Conservation (phyloP, 2,888 invertebrate genomes). For the Lysandra coridon region DNA sequence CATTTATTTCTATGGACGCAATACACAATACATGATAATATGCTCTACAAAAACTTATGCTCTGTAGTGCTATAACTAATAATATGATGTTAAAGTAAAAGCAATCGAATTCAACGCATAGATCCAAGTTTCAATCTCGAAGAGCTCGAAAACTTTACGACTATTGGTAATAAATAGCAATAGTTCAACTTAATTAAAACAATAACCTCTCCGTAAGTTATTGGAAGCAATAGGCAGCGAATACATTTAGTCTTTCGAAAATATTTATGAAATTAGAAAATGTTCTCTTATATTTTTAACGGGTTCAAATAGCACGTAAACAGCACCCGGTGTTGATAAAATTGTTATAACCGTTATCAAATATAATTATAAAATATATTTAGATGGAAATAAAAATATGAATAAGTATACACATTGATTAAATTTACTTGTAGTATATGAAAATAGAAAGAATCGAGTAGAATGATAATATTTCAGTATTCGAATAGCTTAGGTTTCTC, state of each 20-base stretch:
- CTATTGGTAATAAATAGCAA: background rate
- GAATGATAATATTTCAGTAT: too few relatives aligned
- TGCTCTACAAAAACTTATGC: too few relatives aligned
- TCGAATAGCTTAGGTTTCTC: too few relatives aligned
- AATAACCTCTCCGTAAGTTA: background rate
- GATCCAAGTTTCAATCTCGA: background rate
- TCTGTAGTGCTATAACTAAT: too few relatives aligned
- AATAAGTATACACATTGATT: background rate
- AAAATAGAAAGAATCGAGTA: background rate
- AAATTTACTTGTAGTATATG: background rate
- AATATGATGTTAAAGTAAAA: background rate
- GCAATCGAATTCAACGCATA: background rate
- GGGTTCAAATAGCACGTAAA: background rate
- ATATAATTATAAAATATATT: background rate
- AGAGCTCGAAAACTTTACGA: background rate
- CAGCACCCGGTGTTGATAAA: background rate
- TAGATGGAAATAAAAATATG: background rate
- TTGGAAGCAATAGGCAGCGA: background rate
- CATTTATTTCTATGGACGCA: too few relatives aligned
- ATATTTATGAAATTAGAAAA: background rate
- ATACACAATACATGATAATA: too few relatives aligned
- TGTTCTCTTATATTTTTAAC: background rate
- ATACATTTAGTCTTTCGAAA: background rate
- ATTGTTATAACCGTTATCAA: background rate
- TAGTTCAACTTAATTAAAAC: slow-evolving; percentile 3